Evolutionary conservation across 1,140 invertebrate genomes (phyloP).

Genomic region (Apolygus lucorum): DNA sequence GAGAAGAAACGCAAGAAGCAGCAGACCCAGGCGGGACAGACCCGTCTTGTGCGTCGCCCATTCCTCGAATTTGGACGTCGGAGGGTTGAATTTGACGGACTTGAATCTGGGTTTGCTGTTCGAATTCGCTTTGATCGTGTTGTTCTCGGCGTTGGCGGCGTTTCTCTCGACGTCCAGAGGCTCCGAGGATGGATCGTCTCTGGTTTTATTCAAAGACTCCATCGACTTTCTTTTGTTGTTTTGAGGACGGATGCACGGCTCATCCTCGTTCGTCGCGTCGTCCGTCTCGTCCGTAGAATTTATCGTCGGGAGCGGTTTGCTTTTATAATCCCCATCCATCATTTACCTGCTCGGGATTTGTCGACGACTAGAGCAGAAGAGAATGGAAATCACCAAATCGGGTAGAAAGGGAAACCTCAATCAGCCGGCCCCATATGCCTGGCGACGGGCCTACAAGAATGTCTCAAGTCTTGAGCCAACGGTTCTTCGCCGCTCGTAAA

Average conservation of each 20-base stretch:
- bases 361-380: no score
- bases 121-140: slow-evolving; percentile 9
- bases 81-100: slow-evolving; percentile 16
- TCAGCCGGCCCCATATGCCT: background rate
- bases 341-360: background rate
- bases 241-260: slow-evolving; percentile 3
- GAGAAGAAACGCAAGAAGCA: slow-evolving; percentile 30
- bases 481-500: background rate
- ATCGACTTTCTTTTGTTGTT: slow-evolving; percentile 32
- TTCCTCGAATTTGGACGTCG: slow-evolving; percentile 31
- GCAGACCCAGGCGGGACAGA: slow-evolving; percentile 29
- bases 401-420: background rate
- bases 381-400: no score
- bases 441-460: no score
- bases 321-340: background rate
- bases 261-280: slow-evolving; percentile 40
- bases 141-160: slow-evolving; percentile 2
- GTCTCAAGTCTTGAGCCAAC: background rate
- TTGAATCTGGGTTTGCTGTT: background rate
- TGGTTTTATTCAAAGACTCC: slow-evolving; percentile 15
- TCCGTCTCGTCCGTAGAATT: slow-evolving; percentile 51
- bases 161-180: slow-evolving; percentile 10
- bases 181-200: background rate
- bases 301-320: slow-evolving; percentile 38
- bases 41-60: slow-evolving; percentile 33